Conservation (phyloP, 1,140 invertebrate genomes). For the Sitophilus oryzae region DNA sequence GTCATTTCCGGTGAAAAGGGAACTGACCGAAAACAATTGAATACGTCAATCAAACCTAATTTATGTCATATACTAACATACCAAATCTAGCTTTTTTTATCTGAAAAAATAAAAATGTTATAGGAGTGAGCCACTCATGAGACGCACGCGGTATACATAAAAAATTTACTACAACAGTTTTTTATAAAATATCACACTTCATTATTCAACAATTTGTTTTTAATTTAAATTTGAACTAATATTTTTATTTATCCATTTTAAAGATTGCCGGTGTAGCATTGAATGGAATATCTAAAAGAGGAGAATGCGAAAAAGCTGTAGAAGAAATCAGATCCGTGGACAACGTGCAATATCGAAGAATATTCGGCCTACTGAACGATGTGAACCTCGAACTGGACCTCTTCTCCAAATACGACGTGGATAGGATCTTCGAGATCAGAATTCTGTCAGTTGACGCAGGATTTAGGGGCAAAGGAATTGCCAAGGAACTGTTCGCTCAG, state of each 20-base stretch:
- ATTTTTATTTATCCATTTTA: constrained; percentile 21
- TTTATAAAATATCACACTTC: too few species aligned
- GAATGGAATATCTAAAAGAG: constrained; percentile 55
- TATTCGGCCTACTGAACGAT: constrained; percentile 59
- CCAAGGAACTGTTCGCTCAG: constrained; percentile 59
- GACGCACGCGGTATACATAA: too few species aligned
- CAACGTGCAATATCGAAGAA: constrained; percentile 59
- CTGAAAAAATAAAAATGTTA: too few species aligned
- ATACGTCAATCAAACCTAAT: too few species aligned
- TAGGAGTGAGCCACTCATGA: too few species aligned
- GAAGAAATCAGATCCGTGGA: constrained; percentile 51
- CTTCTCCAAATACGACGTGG: constrained; percentile 58
- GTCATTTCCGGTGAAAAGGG: too few species aligned
- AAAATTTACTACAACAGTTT: too few species aligned
- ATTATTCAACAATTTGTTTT: too few species aligned
- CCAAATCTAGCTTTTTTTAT: too few species aligned
- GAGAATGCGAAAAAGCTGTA: constrained; percentile 53
- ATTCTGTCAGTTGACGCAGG: constrained; percentile 68
- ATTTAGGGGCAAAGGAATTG: constrained; percentile 64
- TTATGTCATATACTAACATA: too few species aligned
- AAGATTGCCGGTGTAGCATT: constrained; percentile 62
- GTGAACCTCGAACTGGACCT: constrained; percentile 57
- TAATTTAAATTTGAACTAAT: background rate
- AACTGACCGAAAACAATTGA: too few species aligned
- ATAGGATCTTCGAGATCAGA: constrained; percentile 70